Percentiles rank a stretch among this genome's conserved stretches.
These are phyloP conservation scores for Spheniscus mendiculus DNA, from an alignment of 2,113 vertebrate species.

Conservation along the genomic window DNA sequence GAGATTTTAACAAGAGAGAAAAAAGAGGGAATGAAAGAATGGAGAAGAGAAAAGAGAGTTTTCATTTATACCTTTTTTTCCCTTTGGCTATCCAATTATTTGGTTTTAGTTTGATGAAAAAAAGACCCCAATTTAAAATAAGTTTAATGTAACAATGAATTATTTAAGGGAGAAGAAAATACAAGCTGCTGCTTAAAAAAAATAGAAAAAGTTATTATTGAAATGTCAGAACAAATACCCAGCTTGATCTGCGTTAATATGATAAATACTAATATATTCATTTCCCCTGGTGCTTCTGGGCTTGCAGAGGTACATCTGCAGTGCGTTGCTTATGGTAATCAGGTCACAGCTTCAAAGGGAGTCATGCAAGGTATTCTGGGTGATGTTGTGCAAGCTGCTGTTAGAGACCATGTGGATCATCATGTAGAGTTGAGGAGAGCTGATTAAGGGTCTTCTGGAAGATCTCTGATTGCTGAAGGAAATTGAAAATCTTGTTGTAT, in stretches of 20 bases:
- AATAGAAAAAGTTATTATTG: slow-evolving; percentile 50
- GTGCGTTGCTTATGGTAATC: slow-evolving; percentile 34
- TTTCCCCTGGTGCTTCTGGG: slow-evolving; percentile 52
- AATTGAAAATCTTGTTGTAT: background rate
- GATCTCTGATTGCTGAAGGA: background rate
- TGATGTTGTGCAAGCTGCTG: background rate
- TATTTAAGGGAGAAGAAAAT: slow-evolving; percentile 54
- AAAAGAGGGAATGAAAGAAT: background rate
- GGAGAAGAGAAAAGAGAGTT: background rate
- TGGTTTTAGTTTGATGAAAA: slow-evolving; percentile 20
- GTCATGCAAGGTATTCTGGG: background rate
- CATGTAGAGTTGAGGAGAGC: background rate
- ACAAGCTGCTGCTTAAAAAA: slow-evolving; percentile 38
- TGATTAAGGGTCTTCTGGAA: background rate
- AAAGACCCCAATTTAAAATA: slow-evolving; percentile 28
- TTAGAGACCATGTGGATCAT: background rate
- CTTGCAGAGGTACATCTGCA: slow-evolving; percentile 49
- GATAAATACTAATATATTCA: slow-evolving; percentile 66
- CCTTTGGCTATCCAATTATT: slow-evolving; percentile 46
- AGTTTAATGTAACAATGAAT: slow-evolving; percentile 60
- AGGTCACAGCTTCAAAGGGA: slow-evolving; percentile 61
- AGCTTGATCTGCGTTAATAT: slow-evolving; percentile 61
- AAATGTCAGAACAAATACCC: slow-evolving; percentile 68
- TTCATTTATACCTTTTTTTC: slow-evolving; percentile 6
- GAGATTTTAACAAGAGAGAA: slow-evolving; percentile 42